These are phyloP conservation scores for Allacma fusca DNA, from an alignment of 2,888 invertebrate species.

Conservation along the genomic window DNA sequence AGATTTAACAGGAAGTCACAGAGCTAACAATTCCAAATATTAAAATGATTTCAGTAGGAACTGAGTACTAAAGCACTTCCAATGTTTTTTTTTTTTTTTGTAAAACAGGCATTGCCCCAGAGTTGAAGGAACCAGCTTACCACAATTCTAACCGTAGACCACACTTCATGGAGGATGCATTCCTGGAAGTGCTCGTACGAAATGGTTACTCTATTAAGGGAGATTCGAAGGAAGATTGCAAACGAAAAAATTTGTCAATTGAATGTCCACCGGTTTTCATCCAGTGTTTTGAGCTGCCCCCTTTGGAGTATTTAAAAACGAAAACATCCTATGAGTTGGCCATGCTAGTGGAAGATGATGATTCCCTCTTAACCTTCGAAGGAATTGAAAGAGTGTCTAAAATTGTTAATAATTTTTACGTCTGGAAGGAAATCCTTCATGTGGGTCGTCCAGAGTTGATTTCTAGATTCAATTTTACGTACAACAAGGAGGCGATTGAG, in stretches of 20 bases:
- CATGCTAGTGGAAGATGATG: slow-evolving; percentile 46
- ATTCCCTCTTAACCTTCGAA: slow-evolving; percentile 39
- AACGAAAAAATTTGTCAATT: slow-evolving; percentile 22
- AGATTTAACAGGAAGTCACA: neutral
- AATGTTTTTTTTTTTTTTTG: too few relatives aligned
- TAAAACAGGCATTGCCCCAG: slow-evolving; percentile 51
- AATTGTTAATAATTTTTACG: slow-evolving; percentile 33
- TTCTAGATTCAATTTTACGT: slow-evolving; percentile 6
- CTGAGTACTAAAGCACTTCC: too few relatives aligned
- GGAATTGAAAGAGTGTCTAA: slow-evolving; percentile 38
- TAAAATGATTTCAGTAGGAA: slow-evolving; percentile 6
- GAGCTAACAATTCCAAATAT: too few relatives aligned
- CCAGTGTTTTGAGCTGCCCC: slow-evolving; percentile 48
- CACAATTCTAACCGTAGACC: slow-evolving; percentile 34
- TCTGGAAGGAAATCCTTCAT: slow-evolving; percentile 47
- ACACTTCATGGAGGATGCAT: slow-evolving; percentile 47
- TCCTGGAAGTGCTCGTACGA: slow-evolving; percentile 28
- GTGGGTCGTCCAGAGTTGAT: neutral
- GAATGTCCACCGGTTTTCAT: slow-evolving; percentile 46
- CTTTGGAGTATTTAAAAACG: slow-evolving; percentile 39
- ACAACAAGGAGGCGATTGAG: slow-evolving; percentile 45
- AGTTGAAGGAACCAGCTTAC: slow-evolving; percentile 49
- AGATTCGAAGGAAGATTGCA: neutral
- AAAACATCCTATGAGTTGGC: slow-evolving; percentile 30
- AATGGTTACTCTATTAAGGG: slow-evolving; percentile 42